These are phyloP conservation scores for Dyspetes luteomarginatus DNA, from an alignment of 2,888 invertebrate genomes.

Conservation along the genomic window DNA sequence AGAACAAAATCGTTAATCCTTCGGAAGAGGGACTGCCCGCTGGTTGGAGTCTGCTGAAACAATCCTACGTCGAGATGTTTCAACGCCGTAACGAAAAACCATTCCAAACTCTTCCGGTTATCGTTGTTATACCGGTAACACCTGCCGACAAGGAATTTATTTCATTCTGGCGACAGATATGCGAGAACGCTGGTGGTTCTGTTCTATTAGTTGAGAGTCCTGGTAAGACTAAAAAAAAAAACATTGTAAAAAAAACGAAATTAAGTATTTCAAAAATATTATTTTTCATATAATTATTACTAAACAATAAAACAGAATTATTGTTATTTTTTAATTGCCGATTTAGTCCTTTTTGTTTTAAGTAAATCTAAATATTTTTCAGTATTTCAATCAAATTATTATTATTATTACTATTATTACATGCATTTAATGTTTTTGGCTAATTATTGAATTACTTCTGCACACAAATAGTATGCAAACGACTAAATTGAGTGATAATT, in stretches of 20 bases:
- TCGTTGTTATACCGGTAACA: conserved; percentile 77
- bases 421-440: too few relatives aligned
- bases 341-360: conserved; percentile 78
- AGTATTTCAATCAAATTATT: conserved; percentile 70
- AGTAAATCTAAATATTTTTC: too few relatives aligned
- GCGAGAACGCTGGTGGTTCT: conserved; percentile 85
- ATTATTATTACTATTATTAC: too few relatives aligned
- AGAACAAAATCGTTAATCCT: conserved; percentile 81
- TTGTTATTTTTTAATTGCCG: not conserved
- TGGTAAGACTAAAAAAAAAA: conserved; percentile 67
- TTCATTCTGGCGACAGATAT: conserved; percentile 87
- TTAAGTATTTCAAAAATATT: not conserved
- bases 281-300: conserved; percentile 19
- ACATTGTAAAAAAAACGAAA: not conserved
- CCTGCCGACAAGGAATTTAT: conserved; percentile 84
- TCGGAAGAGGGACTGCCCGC: conserved; percentile 86
- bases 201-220: conserved; percentile 74
- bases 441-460: too few relatives aligned
- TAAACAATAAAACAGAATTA: too few relatives aligned
- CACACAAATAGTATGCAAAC: not conserved
- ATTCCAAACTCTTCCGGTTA: conserved; percentile 71
- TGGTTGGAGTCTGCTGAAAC: conserved; percentile 86
- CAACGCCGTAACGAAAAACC: conserved; percentile 76
- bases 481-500: not conserved
- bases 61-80: conserved; percentile 82